Base-by-base conservation (phyloP, 1,140 invertebrate genomes). In the Dysdera silvatica region DNA sequence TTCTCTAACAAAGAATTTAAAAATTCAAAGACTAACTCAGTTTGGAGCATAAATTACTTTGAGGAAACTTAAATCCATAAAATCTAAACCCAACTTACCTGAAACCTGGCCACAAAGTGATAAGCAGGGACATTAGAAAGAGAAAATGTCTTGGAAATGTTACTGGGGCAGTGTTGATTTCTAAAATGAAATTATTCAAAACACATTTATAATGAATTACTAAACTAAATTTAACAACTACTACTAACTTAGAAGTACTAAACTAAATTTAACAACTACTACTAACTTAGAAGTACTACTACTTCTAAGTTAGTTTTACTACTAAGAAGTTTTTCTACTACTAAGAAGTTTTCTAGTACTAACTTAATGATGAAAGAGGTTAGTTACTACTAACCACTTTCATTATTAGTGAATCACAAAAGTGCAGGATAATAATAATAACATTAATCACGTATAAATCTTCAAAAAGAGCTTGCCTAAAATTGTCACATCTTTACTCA, bases 401-500 rank as follows among this genome's bases (percentile, higher is more conserved):
- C 20, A 2, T 26, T 10, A 2, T 8, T 26, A 12, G 8, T 12
- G 10, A 28, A 12, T 49, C 23, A 2, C 8, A 12, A n/a, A 12
- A 26, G 12, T 26, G 47, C 26, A 10, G 26, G 10, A 29, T 49
- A 49, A 12, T 24, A 28, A 26, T 3, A 26, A 28, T 20, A n/a
- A n/a, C 18, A 8, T 45, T 20, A 45, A 45, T 20, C 18, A 45
- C 5, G 24, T 20, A 45, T n/a, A 14, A n/a, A n/a, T 23, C 10
- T 3, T 10, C 10, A 10, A 47, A 20, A 16, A 18, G 31, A n/a
- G 8, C 35, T 45, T 56, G 56, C 60, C 60, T 41, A 62, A 55
- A 26, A 62, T 54, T 24, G 60, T 62, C 32, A 62, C 56, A 23
- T 62, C 60, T 49, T 37, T 55, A 55, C 60, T 62, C 18, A 55